These are phyloP conservation scores for Staurois parvus DNA, from an alignment of 2,797 vertebrate species.

Conservation along the genomic window DNA sequence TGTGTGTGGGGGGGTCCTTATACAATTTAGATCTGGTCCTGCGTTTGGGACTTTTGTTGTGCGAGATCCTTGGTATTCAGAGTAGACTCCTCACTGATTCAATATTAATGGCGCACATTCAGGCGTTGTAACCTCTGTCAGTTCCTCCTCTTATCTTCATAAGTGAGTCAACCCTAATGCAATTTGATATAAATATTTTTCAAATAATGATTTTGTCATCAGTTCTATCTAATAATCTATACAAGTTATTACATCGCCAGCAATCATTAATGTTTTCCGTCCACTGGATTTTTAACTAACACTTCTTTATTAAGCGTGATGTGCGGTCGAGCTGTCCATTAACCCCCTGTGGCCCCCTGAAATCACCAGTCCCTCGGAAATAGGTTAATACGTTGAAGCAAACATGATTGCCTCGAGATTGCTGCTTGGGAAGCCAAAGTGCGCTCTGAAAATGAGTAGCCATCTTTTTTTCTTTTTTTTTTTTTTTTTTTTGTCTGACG, in stretches of 20 bases:
- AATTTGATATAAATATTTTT: not conserved
- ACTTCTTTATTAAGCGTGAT: not conserved
- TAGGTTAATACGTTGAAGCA: constrained; percentile 66
- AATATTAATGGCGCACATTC: not conserved
- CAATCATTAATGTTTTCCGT: not conserved
- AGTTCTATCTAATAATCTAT: constrained; percentile 3
- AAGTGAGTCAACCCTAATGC: not conserved
- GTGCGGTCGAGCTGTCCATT: not conserved
- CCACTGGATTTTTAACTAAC: not conserved
- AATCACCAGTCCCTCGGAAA: not conserved
- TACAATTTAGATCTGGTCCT: too few relatives aligned
- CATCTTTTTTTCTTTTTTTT: constrained; percentile 38
- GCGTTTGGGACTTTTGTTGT: too few relatives aligned
- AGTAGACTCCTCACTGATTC: not conserved
- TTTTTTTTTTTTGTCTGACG: constrained; percentile 28
- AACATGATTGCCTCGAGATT: constrained; percentile 70
- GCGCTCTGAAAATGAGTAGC: constrained; percentile 74
- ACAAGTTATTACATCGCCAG: not conserved
- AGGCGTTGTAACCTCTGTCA: not conserved
- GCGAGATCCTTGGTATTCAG: not conserved
- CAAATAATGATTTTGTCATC: not conserved
- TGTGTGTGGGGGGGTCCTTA: too few relatives aligned
- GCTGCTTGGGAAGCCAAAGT: constrained; percentile 66
- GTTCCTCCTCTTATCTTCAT: not conserved
- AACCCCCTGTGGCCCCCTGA: not conserved